These are phyloP conservation scores for Formica selysi DNA, from an alignment of 1,140 invertebrate genomes.

Conservation along the genomic window DNA sequence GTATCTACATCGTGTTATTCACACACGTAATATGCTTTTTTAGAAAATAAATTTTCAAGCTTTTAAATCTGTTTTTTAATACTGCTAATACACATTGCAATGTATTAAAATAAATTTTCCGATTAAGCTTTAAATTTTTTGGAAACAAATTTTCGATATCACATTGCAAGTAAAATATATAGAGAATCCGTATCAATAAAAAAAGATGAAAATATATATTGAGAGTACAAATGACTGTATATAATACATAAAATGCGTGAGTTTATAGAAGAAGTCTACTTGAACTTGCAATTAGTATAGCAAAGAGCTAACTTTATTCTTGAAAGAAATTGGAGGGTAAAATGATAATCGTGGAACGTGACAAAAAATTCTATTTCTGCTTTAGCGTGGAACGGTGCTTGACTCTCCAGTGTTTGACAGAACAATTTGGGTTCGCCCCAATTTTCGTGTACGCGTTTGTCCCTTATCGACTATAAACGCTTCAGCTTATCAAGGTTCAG, in stretches of 20 bases:
- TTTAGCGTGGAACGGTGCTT: background rate
- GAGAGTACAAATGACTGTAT: background rate
- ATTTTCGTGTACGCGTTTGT: constrained; percentile 27
- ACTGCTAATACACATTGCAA: background rate
- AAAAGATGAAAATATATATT: background rate
- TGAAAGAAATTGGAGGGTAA: constrained; percentile 42
- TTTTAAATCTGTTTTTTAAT: background rate
- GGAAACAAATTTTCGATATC: background rate
- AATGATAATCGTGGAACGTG: constrained; percentile 41
- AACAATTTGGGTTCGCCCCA: constrained; percentile 47
- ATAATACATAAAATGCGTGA: background rate
- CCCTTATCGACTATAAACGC: constrained; percentile 38
- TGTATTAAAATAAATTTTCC: background rate
- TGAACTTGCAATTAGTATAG: background rate
- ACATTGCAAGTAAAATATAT: background rate
- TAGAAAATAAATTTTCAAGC: background rate
- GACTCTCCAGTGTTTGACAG: constrained; percentile 20
- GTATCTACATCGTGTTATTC: background rate
- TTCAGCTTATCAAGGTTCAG: constrained; percentile 29
- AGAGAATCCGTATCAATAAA: constrained; percentile 8
- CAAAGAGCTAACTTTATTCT: constrained; percentile 10
- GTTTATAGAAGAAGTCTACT: constrained; percentile 21
- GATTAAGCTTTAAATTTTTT: background rate
- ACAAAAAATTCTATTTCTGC: constrained; percentile 46
- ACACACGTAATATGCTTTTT: background rate